Percentiles rank a stretch among this genome's conserved stretches.
Evolutionary conservation across 2,888 invertebrate genomes (phyloP).

Genomic region (Leucoma salicis): DNA sequence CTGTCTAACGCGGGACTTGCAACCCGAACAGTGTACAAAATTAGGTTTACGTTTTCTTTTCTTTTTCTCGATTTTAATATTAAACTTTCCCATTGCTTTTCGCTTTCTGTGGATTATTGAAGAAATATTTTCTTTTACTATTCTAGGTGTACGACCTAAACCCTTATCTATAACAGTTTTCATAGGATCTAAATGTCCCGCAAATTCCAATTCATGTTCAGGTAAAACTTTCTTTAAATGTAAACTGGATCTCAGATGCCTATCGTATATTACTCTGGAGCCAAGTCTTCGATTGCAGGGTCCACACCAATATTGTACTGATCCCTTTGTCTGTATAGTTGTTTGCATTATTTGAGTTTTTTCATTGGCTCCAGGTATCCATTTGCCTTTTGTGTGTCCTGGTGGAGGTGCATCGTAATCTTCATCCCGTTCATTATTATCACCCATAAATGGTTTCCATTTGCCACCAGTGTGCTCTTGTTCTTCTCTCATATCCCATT

Average conservation of each 20-base stretch:
- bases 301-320: conserved; percentile 89
- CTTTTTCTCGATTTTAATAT: conserved; percentile 50
- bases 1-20: conserved; percentile 85
- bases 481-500: conserved; percentile 78
- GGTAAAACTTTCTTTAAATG: conserved; percentile 86
- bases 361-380: conserved; percentile 86
- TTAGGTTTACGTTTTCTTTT: conserved; percentile 81
- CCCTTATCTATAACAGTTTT: conserved; percentile 51
- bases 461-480: conserved; percentile 84
- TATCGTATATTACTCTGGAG: conserved; percentile 87
- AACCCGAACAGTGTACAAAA: conserved; percentile 86
- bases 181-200: conserved; percentile 67
- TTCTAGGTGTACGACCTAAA: conserved; percentile 57
- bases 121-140: conserved; percentile 56
- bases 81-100: conserved; percentile 34
- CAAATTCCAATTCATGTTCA: conserved; percentile 86
- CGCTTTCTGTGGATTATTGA: conserved; percentile 46
- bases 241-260: conserved; percentile 88
- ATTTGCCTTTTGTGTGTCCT: conserved; percentile 89
- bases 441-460: conserved; percentile 80
- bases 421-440: conserved; percentile 67
- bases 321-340: conserved; percentile 73
- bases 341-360: conserved; percentile 80
- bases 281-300: conserved; percentile 90
- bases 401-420: conserved; percentile 84